Conservation (phyloP, 2,797 vertebrate species). For the Bucorvus abyssinicus region DNA sequence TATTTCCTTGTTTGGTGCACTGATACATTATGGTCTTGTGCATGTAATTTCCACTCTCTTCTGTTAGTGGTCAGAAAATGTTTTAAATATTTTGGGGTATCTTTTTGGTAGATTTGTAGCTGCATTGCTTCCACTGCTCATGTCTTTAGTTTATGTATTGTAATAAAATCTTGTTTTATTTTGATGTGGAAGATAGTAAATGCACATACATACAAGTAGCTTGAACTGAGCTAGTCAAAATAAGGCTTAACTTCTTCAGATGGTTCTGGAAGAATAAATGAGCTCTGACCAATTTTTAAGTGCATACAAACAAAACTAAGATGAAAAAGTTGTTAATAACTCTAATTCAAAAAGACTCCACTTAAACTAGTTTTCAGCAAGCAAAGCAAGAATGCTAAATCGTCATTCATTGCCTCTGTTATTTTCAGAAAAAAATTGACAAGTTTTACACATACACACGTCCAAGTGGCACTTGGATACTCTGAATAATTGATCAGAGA, state of each 20-base stretch:
- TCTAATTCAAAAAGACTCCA: background rate
- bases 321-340: background rate
- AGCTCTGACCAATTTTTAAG: background rate
- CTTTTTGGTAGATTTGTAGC: background rate
- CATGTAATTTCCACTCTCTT: background rate
- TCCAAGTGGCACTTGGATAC: background rate
- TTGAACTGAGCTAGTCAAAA: background rate
- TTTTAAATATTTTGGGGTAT: conserved; percentile 9
- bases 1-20: conserved; percentile 17
- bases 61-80: background rate
- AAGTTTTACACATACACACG: background rate
- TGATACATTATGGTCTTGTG: conserved; percentile 17
- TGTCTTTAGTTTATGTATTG: conserved; percentile 36
- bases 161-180: conserved; percentile 29
- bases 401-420: background rate
- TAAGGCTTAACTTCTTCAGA: background rate
- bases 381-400: background rate
- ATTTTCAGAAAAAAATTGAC: background rate
- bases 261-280: background rate
- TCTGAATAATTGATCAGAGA: background rate
- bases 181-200: background rate
- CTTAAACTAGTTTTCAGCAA: background rate
- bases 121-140: conserved; percentile 14
- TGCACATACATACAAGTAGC: background rate
- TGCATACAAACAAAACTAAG: background rate